Evolutionary conservation across 2,113 vertebrate genomes (phyloP).

Genomic region (Colossoma macropomum): DNA sequence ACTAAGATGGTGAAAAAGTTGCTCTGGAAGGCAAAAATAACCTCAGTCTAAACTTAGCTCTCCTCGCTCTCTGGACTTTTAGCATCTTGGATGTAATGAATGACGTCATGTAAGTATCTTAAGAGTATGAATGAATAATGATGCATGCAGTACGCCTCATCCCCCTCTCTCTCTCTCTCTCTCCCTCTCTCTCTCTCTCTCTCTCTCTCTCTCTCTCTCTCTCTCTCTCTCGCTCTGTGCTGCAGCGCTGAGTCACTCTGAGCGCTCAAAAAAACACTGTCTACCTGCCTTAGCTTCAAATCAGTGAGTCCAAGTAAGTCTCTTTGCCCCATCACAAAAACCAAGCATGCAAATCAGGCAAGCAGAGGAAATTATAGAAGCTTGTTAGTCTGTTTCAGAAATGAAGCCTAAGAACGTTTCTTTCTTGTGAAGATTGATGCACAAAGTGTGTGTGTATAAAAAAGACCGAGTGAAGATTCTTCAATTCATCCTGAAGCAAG

Average conservation of each 20-base stretch:
- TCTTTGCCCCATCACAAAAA: background rate
- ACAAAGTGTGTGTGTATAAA: too few species aligned
- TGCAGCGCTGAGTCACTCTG: slow-evolving; percentile 45
- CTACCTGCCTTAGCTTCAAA: background rate
- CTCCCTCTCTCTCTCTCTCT: background rate
- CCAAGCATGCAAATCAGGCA: background rate
- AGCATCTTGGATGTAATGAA: slow-evolving; percentile 1
- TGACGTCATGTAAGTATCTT: slow-evolving; percentile 18
- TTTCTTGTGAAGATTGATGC: too few species aligned
- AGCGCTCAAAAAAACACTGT: background rate
- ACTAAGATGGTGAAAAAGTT: background rate
- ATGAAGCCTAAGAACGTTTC: too few species aligned
- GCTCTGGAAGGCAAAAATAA: slow-evolving; percentile 11
- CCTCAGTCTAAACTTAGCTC: background rate
- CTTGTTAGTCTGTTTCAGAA: background rate
- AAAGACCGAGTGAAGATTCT: too few species aligned
- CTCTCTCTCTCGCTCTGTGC: background rate
- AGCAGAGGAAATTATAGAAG: too few species aligned
- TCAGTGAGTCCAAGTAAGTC: background rate
- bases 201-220: background rate
- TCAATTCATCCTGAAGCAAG: too few species aligned
- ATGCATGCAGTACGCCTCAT: background rate
- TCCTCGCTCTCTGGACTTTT: slow-evolving; percentile 7
- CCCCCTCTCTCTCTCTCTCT: background rate
- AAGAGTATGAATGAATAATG: slow-evolving; percentile 20